Conservation (phyloP, 2,113 vertebrate species). For the Zosterops lateralis region DNA sequence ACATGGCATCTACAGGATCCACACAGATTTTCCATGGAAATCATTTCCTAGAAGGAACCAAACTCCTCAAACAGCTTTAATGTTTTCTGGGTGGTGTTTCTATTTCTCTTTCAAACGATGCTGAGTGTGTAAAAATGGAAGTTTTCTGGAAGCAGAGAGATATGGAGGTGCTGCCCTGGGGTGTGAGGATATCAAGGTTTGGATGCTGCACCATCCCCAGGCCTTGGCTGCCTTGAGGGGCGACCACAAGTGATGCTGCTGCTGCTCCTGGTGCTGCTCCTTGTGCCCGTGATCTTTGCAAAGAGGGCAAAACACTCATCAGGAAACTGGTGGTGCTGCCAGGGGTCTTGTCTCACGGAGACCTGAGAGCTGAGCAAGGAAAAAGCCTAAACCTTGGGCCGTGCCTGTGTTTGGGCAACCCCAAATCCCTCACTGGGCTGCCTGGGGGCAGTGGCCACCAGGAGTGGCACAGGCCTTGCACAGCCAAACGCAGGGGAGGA, state of each 20-base stretch:
- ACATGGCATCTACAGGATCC: background rate
- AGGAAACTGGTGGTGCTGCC: background rate
- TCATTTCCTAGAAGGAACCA: background rate
- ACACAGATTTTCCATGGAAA: slow-evolving; percentile 11
- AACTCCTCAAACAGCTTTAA: background rate
- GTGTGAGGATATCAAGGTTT: fast-evolving
- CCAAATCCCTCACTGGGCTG: background rate
- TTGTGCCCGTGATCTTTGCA: fast-evolving
- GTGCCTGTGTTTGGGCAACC: background rate
- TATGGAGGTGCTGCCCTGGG: fast-evolving
- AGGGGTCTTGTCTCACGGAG: background rate
- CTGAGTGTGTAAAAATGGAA: background rate
- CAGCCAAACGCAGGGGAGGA: slow-evolving; percentile 16
- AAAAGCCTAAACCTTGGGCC: fast-evolving
- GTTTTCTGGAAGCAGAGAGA: background rate
- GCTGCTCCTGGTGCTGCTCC: no score
- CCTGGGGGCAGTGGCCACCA: background rate
- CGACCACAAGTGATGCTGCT: fast-evolving
- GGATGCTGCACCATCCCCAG: background rate
- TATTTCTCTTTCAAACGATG: background rate
- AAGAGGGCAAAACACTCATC: background rate
- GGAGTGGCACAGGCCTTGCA: slow-evolving; percentile 28
- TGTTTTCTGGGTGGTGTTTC: background rate
- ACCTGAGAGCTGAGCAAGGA: background rate
- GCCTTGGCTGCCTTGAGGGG: fast-evolving